Evolutionary conservation across 64 coral and sea anemone genomes (phyloP), one percentile per base, ranked within the genome.

Genomic region (Acropora yongei): DNA sequence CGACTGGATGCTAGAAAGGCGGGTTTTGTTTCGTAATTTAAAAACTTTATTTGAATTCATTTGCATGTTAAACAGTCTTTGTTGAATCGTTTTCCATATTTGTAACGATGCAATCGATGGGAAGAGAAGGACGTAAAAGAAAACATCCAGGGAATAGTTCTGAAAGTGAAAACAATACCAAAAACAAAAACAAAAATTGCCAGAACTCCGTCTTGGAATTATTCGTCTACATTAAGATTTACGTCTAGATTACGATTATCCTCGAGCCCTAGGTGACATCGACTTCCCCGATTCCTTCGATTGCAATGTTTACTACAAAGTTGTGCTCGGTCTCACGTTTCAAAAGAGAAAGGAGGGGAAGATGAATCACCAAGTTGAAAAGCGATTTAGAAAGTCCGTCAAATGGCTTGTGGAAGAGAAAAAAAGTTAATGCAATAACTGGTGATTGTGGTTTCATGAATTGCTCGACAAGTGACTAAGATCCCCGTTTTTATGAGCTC

Each of bases 21-120:
- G 67, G 67, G 19, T 71, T 71, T 71, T 71, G 67, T 71, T 71
- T 71, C 19, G 67, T 71, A 10, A 71, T 71, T 71, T 71, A 71
- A 71, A 71, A 71, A 71, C 19, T 71, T 71, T 18, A 30, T 30
- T 30, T 30, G 30, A 30, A 30, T 61, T 13, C 57, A 61, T 61
- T 8, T 61, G 57, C 6, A 61, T 61, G 0, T 61, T 30, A 71
- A 71, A 71, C 11, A 71, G 30, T 30, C 30, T 30, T 30, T 30
- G 30, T 30, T 30, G 30, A 30, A 30, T 30, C 30, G 30, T 30
- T 18, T 10, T 71, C 19, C 19, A 17, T 10, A 17, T 71, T 71
- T 71, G 67, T 71, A 71, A 71, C 67, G 67, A 71, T 71, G 67
- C 67, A 18, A 71, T 71, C 67, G 12, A 18, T 71, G 67, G 12